Evolutionary conservation across 2,888 invertebrate genomes (phyloP).

Genomic region (Altica lythri): DNA sequence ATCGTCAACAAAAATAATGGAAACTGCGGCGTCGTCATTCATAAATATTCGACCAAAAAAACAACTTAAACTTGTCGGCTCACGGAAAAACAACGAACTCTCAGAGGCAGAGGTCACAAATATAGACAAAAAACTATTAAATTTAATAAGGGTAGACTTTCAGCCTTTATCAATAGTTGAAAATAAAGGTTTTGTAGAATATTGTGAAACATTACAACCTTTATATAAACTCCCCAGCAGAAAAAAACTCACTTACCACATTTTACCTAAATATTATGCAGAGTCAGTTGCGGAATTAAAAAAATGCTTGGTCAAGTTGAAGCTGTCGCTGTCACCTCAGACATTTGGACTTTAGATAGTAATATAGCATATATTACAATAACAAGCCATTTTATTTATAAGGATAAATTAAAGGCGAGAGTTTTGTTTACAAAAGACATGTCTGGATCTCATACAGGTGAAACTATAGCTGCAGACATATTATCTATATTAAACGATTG

Average conservation of each 20-base stretch:
- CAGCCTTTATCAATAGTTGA: conserved; percentile 42
- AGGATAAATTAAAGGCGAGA: conserved; percentile 23
- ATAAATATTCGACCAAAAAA: background rate
- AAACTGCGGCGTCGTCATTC: background rate
- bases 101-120: conserved; percentile 10
- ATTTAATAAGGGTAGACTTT: conserved; percentile 38
- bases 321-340: conserved; percentile 40
- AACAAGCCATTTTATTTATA: conserved; percentile 32
- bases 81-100: background rate
- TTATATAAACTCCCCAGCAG: conserved; percentile 34
- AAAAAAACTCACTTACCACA: conserved; percentile 9
- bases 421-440: conserved; percentile 39
- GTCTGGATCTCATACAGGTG: conserved; percentile 28
- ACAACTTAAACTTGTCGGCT: conserved; percentile 5
- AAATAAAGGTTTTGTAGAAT: conserved; percentile 41
- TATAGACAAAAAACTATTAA: conserved; percentile 31
- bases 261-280: conserved; percentile 33
- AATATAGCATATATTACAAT: conserved; percentile 39
- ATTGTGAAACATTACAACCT: conserved; percentile 30
- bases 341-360: conserved; percentile 44
- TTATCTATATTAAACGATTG: conserved; percentile 38
- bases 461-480: conserved; percentile 32
- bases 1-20: background rate
- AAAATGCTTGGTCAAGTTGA: conserved; percentile 29
- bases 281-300: conserved; percentile 29